Evolutionary conservation across 2,888 invertebrate genomes (phyloP).

Genomic region (Scrobipalpa atriplicella): DNA sequence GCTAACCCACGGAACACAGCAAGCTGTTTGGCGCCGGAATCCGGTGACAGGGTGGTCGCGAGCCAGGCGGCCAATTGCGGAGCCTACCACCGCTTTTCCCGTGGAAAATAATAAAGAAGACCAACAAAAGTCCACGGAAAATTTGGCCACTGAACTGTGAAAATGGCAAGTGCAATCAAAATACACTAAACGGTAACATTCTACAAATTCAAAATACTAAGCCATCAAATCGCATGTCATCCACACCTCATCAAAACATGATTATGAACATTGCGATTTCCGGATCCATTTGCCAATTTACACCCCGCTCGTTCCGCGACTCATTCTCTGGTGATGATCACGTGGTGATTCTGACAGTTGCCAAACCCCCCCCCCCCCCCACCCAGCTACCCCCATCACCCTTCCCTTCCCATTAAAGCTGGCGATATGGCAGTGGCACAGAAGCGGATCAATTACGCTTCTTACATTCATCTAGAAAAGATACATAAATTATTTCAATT

Average conservation of each 20-base stretch:
- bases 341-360: constrained; percentile 81
- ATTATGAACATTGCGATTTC: constrained; percentile 77
- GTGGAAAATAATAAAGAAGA: too few relatives aligned
- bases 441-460: not conserved
- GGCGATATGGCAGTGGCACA: not conserved
- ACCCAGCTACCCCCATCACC: not conserved
- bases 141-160: too few relatives aligned
- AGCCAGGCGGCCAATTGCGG: too few relatives aligned
- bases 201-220: not conserved
- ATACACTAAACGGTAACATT: not conserved
- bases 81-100: too few relatives aligned
- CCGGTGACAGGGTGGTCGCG: too few relatives aligned
- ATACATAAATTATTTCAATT: too few relatives aligned
- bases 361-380: constrained; percentile 45
- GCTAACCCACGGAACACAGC: too few relatives aligned
- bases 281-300: constrained; percentile 80
- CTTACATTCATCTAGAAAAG: too few relatives aligned
- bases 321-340: constrained; percentile 79
- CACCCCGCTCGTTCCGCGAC: constrained; percentile 77
- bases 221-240: constrained; percentile 47
- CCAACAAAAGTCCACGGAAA: too few relatives aligned
- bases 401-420: not conserved
- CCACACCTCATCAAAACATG: constrained; percentile 78
- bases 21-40: too few relatives aligned
- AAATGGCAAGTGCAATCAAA: too few relatives aligned